Evolutionary conservation across 2,888 invertebrate species (phyloP).

Genomic region (Disparrhopalites patrizii): DNA sequence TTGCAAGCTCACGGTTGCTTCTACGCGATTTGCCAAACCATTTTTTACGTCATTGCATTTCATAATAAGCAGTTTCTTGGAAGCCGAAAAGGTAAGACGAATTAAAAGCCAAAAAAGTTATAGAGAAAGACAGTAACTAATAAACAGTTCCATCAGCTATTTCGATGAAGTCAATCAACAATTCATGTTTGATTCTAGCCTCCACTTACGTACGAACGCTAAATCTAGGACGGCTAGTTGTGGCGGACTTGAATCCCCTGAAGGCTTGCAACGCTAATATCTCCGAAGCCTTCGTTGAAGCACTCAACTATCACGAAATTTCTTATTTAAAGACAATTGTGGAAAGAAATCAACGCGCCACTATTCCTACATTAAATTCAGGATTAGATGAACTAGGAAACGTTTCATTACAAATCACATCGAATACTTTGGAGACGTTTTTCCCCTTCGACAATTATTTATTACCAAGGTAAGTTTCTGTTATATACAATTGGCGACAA

Average conservation of each 20-base stretch:
- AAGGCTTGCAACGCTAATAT: conserved; percentile 73
- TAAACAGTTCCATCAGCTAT: conserved; percentile 1
- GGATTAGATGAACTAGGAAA: conserved; percentile 13
- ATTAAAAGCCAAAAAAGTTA: no score
- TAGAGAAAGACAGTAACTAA: neutral
- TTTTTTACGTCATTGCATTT: conserved; percentile 89
- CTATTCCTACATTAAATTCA: conserved; percentile 30
- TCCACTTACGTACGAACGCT: conserved; percentile 31
- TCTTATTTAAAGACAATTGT: conserved; percentile 88
- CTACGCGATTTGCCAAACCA: conserved; percentile 84
- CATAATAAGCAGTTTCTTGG: conserved; percentile 77
- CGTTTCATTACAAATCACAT: neutral
- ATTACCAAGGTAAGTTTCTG: conserved; percentile 59
- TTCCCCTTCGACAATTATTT: conserved; percentile 90
- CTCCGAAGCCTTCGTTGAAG: conserved; percentile 73
- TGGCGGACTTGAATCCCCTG: conserved; percentile 81
- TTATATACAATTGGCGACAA: neutral
- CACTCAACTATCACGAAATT: conserved; percentile 78
- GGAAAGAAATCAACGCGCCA: conserved; percentile 64
- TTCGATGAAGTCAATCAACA: no score
- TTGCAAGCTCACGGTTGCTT: conserved; percentile 77
- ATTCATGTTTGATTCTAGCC: no score
- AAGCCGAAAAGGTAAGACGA: conserved; percentile 66
- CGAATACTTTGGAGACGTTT: conserved; percentile 60
- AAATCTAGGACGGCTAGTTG: conserved; percentile 80